Evolutionary conservation across 2,888 invertebrate genomes (phyloP), one percentile per base, ranked within the genome.

Genomic region (Campopleginae sp.): DNA sequence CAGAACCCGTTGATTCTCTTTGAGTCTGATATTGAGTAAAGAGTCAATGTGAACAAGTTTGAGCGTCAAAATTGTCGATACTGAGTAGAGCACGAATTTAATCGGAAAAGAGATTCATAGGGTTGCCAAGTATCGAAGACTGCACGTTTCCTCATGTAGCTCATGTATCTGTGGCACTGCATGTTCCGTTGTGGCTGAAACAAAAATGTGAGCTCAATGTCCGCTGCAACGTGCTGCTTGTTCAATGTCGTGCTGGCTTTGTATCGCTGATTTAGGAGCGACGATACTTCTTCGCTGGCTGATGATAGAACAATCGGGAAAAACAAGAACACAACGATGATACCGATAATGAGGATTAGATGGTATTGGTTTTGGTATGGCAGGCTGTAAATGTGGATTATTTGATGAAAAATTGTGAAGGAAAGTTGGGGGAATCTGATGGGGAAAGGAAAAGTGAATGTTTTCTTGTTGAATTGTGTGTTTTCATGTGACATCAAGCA

Each of bases 401-500:
- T 14, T 58, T 58, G 5, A 27, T 27, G 4, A 27, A 27, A 46
- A 27, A 46, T 38, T 7, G 44, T 44, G 14, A n/a, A n/a, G 7
- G 27, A 27, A n/a, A 51, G 46, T 54, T 12, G 19, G n/a, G 61
- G 7, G 19, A 44, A 8, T 10, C 38, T 33, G 48, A 31, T 10
- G n/a, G 27, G 33, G 51, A 0, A 51, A 17, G 1, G 31, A n/a
- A n/a, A 8, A 10, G 46, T 48, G 27, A 63, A 75, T 19, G 7
- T 66, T 23, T 58, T 61, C 6, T 10, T 23, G 46, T 68, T 54
- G 46, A 6, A 33, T 75, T 48, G 23, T 77, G n/a, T 44, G n/a
- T 76, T 72, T 72, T 42, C 66, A 48, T 89, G 90, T 88, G 72
- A 65, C 42, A 58, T 46, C 65, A 38, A 31, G 66, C 95, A 98